Conservation (phyloP, 2,113 vertebrate species). For the Recurvirostra avosetta region DNA sequence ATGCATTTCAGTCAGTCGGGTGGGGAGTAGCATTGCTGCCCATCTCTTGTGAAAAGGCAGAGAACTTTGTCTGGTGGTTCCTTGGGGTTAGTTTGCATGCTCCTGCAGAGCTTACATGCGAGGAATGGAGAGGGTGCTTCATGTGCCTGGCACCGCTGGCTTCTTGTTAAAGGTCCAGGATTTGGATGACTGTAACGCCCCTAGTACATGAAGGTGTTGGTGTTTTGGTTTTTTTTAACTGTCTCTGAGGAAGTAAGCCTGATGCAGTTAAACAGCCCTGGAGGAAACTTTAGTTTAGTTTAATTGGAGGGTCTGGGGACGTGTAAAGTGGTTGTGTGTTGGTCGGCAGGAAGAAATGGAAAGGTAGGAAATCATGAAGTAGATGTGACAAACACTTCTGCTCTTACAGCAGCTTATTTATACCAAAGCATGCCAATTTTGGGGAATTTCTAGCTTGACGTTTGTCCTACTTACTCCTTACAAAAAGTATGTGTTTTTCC, state of each 20-base stretch:
- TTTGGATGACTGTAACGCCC: neutral
- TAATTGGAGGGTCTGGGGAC: neutral
- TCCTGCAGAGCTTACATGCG: neutral
- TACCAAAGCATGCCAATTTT: neutral
- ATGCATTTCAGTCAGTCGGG: neutral
- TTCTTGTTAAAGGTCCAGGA: neutral
- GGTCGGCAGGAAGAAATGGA: neutral
- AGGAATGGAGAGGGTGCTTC: neutral
- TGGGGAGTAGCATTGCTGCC: neutral
- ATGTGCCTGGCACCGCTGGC: neutral
- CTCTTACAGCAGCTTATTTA: neutral
- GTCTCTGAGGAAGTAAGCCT: neutral
- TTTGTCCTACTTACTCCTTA: neutral
- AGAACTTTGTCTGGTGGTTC: neutral
- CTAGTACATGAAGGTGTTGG: neutral
- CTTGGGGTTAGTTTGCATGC: neutral
- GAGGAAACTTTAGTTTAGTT: neutral
- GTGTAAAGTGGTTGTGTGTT: neutral
- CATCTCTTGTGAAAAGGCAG: neutral
- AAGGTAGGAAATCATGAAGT: neutral
- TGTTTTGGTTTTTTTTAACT: neutral
- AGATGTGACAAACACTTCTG: neutral
- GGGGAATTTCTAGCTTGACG: neutral
- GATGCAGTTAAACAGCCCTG: neutral
- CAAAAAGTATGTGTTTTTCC: neutral